A percentile compares a stretch with the other conserved stretches of the same genome.
Evolutionary conservation across 1,140 invertebrate genomes (phyloP).

Genomic region (Telenomus remus): DNA sequence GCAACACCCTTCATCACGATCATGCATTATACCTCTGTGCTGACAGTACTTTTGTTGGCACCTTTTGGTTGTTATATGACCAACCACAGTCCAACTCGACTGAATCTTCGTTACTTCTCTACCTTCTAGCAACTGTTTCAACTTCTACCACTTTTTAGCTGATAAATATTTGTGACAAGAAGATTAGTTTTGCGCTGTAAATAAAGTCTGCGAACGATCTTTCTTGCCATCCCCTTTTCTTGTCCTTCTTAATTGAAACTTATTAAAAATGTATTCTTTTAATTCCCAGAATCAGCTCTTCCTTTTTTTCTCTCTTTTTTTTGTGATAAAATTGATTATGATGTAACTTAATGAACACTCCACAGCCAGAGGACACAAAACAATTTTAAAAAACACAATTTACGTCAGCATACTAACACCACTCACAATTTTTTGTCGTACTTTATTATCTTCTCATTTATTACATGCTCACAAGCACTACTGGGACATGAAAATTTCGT

Average conservation of each 20-base stretch:
- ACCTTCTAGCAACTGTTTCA: constrained; percentile 13
- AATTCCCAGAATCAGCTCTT: too few species aligned
- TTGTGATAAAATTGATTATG: too few species aligned
- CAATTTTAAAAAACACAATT: too few species aligned
- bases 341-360: not conserved
- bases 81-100: constrained; percentile 23
- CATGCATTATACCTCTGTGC: constrained; percentile 2
- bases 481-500: too few species aligned
- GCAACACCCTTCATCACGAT: constrained; percentile 26
- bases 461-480: too few species aligned
- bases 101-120: constrained; percentile 34
- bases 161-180: constrained; percentile 14
- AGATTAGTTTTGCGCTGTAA: constrained; percentile 17
- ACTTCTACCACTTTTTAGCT: constrained; percentile 10
- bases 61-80: constrained; percentile 41
- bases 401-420: too few species aligned
- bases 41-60: constrained; percentile 17
- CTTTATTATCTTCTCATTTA: not conserved
- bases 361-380: too few species aligned
- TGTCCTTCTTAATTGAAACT: too few species aligned
- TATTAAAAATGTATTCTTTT: too few species aligned
- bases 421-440: too few species aligned
- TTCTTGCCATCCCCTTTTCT: constrained; percentile 3
- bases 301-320: too few species aligned
- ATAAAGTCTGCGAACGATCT: constrained; percentile 14